Conservation (phyloP, 2,888 invertebrate genomes). For the Cheilosia urbana region DNA sequence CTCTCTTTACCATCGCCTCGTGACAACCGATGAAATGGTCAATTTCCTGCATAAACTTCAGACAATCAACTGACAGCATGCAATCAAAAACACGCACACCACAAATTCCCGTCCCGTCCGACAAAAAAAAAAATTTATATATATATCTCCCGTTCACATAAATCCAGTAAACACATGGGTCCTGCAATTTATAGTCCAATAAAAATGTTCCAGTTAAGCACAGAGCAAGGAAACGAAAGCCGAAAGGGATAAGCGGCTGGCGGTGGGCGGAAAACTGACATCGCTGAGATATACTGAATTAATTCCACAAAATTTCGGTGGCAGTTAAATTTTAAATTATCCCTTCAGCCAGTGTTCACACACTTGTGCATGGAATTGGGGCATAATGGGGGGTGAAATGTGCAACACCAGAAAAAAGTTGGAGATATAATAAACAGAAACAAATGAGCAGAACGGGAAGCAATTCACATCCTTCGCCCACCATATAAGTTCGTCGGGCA, state of each 20-base stretch:
- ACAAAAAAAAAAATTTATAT: not conserved
- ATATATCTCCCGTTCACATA: slow-evolving; percentile 36
- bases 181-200: slow-evolving; percentile 69
- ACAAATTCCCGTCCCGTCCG: slow-evolving; percentile 5
- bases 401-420: slow-evolving; percentile 17
- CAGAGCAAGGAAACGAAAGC: slow-evolving; percentile 21
- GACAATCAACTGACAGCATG: slow-evolving; percentile 66
- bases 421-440: not conserved
- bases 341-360: slow-evolving; percentile 48
- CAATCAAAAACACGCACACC: slow-evolving; percentile 64
- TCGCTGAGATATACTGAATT: slow-evolving; percentile 43
- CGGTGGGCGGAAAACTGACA: slow-evolving; percentile 18
- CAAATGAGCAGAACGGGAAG: not conserved
- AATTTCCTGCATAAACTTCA: slow-evolving; percentile 60
- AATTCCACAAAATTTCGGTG: slow-evolving; percentile 52
- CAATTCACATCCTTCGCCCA: not conserved
- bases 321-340: slow-evolving; percentile 64
- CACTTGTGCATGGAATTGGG: not conserved
- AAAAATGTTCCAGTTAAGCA: slow-evolving; percentile 67
- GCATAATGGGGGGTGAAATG: not conserved
- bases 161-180: slow-evolving; percentile 60
- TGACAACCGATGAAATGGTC: slow-evolving; percentile 67
- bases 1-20: slow-evolving; percentile 4
- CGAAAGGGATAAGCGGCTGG: slow-evolving; percentile 33
- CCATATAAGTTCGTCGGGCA: slow-evolving; percentile 25